Conservation (phyloP, 2,797 vertebrate genomes). For the Gallirallus australis region DNA sequence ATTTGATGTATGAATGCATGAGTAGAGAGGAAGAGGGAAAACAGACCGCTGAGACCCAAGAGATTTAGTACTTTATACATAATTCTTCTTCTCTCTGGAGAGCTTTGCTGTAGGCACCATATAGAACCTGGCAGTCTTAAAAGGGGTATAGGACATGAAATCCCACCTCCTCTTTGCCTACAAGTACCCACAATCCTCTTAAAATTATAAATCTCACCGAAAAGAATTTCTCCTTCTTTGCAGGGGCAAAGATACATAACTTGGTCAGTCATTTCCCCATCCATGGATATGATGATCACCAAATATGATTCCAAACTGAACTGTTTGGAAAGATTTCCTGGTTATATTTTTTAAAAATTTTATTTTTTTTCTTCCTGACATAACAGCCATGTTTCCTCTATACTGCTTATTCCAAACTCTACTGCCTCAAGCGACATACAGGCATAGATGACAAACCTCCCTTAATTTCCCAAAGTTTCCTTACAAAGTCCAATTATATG, state of each 20-base stretch:
- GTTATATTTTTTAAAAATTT: too few species aligned
- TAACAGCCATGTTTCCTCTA: neutral
- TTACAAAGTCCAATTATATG: neutral
- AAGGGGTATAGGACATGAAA: neutral
- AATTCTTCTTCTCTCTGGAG: neutral
- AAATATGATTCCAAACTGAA: neutral
- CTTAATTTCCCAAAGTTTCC: neutral
- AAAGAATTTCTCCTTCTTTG: fast-evolving
- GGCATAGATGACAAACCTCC: neutral
- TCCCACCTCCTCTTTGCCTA: neutral
- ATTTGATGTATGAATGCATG: neutral
- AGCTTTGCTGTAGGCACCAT: neutral
- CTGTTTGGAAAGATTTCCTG: neutral
- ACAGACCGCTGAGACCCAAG: neutral
- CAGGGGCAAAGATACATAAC: neutral
- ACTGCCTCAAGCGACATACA: neutral
- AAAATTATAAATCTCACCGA: neutral
- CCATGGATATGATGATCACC: too few species aligned
- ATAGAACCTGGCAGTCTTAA: neutral
- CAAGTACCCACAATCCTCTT: neutral
- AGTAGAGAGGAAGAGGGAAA: neutral
- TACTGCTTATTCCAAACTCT: neutral
- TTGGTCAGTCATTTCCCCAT: neutral
- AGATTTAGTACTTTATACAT: neutral
- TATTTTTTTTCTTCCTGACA: neutral